Conservation (phyloP, 2,888 invertebrate species). For the Lypha dubia region DNA sequence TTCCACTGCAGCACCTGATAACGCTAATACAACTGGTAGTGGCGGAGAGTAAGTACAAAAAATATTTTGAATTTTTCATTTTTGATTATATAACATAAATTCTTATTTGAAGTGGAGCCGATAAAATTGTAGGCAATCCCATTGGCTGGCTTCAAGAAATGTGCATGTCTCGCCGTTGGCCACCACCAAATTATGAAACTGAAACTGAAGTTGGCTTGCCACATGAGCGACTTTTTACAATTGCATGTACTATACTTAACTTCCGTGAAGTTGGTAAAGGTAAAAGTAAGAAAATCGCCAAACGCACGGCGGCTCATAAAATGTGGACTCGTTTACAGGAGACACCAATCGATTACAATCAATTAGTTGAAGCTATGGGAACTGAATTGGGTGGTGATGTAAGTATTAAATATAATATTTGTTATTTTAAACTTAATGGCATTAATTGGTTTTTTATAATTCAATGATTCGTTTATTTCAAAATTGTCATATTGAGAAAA, state of each 20-base stretch:
- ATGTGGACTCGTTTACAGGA: conserved; percentile 95
- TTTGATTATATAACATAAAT: background rate
- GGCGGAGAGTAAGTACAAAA: conserved; percentile 79
- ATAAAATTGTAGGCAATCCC: conserved; percentile 95
- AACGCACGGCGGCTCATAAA: conserved; percentile 96
- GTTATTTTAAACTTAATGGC: background rate
- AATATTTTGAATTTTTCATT: too few species aligned
- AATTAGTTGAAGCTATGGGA: conserved; percentile 85
- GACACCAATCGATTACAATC: conserved; percentile 88
- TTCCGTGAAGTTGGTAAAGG: conserved; percentile 93
- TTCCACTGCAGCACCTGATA: conserved; percentile 70
- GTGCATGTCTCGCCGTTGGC: conserved; percentile 98
- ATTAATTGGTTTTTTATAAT: background rate
- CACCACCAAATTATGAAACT: conserved; percentile 96
- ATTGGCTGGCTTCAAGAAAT: conserved; percentile 97
- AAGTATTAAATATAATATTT: conserved; percentile 77
- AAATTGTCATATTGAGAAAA: background rate
- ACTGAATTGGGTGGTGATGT: conserved; percentile 89
- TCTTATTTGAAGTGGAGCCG: conserved; percentile 85
- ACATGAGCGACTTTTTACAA: conserved; percentile 96
- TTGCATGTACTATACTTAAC: conserved; percentile 94
- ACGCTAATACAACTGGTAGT: conserved; percentile 75
- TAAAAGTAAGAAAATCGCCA: conserved; percentile 98
- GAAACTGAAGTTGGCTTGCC: conserved; percentile 88
- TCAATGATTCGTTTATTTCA: background rate